Percentiles rank a stretch among this genome's conserved stretches.
Evolutionary conservation across 1,140 invertebrate genomes (phyloP).

Genomic region (Cepaea nemoralis): DNA sequence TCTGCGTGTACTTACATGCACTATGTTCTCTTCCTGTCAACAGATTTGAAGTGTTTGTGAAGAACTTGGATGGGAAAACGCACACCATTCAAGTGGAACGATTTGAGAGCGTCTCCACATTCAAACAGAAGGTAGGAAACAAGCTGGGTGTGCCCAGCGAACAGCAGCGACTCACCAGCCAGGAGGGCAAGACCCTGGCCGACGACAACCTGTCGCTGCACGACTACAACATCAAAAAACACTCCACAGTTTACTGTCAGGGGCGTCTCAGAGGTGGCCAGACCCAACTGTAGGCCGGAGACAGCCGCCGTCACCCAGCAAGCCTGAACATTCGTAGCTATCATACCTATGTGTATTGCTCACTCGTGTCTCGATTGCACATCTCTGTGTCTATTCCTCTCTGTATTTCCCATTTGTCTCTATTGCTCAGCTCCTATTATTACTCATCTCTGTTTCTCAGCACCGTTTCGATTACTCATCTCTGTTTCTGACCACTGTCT

Average conservation of each 20-base stretch:
- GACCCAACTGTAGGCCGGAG: background rate
- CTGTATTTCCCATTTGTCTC: no score
- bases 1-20: no score
- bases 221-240: slow-evolving; percentile 13
- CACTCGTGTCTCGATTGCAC: no score
- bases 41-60: slow-evolving; percentile 2
- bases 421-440: no score
- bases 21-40: no score
- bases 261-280: slow-evolving; percentile 17
- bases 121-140: background rate
- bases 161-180: slow-evolving; percentile 1
- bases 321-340: no score
- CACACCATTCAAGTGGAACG: background rate
- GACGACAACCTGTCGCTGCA: background rate
- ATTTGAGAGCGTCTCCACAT: background rate
- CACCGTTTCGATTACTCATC: no score
- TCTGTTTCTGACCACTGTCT: no score
- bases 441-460: no score
- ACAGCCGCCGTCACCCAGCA: no score
- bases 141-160: background rate
- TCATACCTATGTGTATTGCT: no score
- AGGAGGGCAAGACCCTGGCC: background rate
- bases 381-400: no score
- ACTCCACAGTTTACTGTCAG: slow-evolving; percentile 15
- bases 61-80: slow-evolving; percentile 18